Base-by-base conservation (phyloP, 1,140 invertebrate genomes). In the Xylocopa sonorina region DNA sequence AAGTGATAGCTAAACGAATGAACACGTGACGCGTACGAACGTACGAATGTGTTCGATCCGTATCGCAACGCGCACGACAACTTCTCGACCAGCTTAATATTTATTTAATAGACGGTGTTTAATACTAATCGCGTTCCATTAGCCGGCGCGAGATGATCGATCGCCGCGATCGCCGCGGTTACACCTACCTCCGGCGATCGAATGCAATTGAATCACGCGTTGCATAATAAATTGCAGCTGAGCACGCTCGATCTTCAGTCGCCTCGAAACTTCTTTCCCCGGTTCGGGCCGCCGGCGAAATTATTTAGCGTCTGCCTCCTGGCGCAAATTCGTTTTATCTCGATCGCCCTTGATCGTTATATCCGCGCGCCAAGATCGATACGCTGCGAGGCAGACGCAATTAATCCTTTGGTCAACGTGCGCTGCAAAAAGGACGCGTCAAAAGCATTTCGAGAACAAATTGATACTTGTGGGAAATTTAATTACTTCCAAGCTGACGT, bases 211-310 rank as follows among this genome's bases (percentile, higher is more conserved):
- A 74, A 38, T 29, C 72, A 63, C 32, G 24, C 60, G 60, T 74
- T 74, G 72, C 72, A 74, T 74, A 74, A 74, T 66, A 74, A 74
- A 60, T 64, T 66, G 72, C 72, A 51, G 43, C 46, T 64, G 72
- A 74, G 48, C 51, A 51, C 34, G 43, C 21, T 41, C 34, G 32
- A 64, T 27, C 6, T 50, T 21, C 48, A 6, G 16, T n/a, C 18
- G 24, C 24, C 18, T 64, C 6, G 24, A 29, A 18, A 3, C 6
- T 48, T 46, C 9, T 63, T 10, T 16, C 9, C 5, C n/a, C n/a
- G n/a, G 27, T 43, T 32, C 41, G 4, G 3, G 38, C 0, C 10
- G 12, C 50, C 34, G 3, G 1, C 29, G 29, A 68, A 62, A 67
- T 76, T 57, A 68, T 76, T 76, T 57, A 57, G 67, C 38, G 27